Percentiles rank a stretch among this genome's conserved stretches.
These are phyloP conservation scores for Acleris emargana DNA, from an alignment of 2,888 invertebrate species.

Conservation along the genomic window DNA sequence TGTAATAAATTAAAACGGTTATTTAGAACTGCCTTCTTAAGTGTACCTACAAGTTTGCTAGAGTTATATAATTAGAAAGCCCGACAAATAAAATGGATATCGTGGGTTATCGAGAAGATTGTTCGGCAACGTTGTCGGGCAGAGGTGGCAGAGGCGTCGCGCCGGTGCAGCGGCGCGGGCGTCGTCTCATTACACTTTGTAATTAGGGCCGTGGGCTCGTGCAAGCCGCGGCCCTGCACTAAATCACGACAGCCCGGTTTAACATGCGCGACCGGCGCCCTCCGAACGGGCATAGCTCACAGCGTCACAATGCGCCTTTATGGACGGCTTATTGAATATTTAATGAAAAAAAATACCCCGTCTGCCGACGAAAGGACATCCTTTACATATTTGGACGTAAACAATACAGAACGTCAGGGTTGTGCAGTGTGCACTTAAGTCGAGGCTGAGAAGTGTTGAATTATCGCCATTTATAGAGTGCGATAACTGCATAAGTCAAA, in stretches of 20 bases:
- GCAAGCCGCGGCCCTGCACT: conserved; percentile 69
- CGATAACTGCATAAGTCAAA: conserved; percentile 36
- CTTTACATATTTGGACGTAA: conserved; percentile 61
- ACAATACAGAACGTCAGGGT: conserved; percentile 51
- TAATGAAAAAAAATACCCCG: conserved; percentile 56
- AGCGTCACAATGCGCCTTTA: conserved; percentile 62
- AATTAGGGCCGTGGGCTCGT: conserved; percentile 76
- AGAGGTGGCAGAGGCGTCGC: conserved; percentile 46
- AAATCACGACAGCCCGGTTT: conserved; percentile 70
- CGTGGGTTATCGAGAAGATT: neutral
- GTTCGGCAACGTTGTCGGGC: conserved; percentile 6
- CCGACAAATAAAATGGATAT: too few species aligned
- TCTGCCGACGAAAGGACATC: conserved; percentile 52
- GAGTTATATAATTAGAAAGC: too few species aligned
- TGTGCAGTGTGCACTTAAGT: conserved; percentile 41
- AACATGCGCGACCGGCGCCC: conserved; percentile 62
- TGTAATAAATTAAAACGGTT: neutral
- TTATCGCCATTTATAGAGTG: conserved; percentile 26
- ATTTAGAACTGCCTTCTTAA: neutral
- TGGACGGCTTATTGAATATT: conserved; percentile 74
- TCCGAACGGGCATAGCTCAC: conserved; percentile 61
- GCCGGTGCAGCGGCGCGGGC: conserved; percentile 48
- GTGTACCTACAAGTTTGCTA: neutral
- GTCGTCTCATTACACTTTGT: conserved; percentile 78
- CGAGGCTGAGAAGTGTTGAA: conserved; percentile 31